Conservation (phyloP, 92 coral and sea anemone genomes). For the Parazoanthus swiftii region DNA sequence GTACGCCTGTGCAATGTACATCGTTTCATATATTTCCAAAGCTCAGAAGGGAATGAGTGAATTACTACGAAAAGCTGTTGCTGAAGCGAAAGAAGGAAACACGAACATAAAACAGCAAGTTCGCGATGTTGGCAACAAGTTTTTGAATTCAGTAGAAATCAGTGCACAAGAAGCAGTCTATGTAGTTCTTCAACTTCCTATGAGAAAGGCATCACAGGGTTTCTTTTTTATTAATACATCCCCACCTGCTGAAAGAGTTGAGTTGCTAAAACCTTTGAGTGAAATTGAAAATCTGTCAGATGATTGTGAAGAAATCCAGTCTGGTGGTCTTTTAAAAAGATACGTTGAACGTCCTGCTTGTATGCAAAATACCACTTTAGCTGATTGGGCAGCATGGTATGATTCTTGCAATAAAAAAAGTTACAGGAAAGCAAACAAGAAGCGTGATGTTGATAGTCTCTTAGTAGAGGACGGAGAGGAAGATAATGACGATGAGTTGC, state of each 20-base stretch:
- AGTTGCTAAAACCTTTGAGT: constrained; percentile 44
- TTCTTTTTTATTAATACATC: constrained; percentile 50
- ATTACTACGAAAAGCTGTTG: constrained; percentile 37
- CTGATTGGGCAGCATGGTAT: constrained; percentile 57
- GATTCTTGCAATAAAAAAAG: background rate
- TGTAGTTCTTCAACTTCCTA: constrained; percentile 55
- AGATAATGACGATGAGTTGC: constrained; percentile 47
- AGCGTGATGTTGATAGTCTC: constrained; percentile 34
- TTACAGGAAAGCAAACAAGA: background rate
- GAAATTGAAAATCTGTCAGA: constrained; percentile 47
- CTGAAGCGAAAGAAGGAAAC: constrained; percentile 56
- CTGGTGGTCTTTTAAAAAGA: constrained; percentile 50
- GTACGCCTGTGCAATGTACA: too few relatives aligned
- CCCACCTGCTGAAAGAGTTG: constrained; percentile 50
- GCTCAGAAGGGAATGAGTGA: constrained; percentile 41
- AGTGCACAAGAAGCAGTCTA: constrained; percentile 62
- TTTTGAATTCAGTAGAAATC: constrained; percentile 50
- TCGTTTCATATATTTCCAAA: constrained; percentile 27
- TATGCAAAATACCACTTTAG: constrained; percentile 41
- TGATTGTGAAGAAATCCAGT: constrained; percentile 49
- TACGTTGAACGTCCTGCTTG: constrained; percentile 42
- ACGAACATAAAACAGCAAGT: constrained; percentile 56
- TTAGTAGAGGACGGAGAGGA: constrained; percentile 37
- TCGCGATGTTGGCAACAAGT: constrained; percentile 54
- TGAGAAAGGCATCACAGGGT: constrained; percentile 47